Conservation (phyloP, 53 echinoderm and acorn worm species). For the Echinometra lucunter region DNA sequence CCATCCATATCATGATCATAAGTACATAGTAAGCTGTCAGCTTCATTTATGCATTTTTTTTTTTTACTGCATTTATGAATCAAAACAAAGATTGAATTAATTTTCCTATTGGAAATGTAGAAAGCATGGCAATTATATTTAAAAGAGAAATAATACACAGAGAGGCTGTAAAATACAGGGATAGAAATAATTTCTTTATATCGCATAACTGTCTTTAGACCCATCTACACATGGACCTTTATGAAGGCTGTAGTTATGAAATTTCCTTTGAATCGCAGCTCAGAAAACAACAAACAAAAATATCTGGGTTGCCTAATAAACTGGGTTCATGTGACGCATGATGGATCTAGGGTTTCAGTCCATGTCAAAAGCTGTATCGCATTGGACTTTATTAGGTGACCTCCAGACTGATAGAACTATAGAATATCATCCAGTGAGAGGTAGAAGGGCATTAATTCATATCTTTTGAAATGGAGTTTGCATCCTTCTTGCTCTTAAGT, state of each 20-base stretch:
- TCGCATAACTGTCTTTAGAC: not conserved
- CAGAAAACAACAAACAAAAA: not conserved
- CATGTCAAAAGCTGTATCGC: conserved; percentile 14
- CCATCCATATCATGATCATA: no score
- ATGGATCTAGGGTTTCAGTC: not conserved
- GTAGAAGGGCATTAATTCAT: not conserved
- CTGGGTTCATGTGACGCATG: not conserved
- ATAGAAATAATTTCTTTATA: not conserved
- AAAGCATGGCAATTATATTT: no score
- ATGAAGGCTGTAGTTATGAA: not conserved
- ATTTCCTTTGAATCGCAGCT: not conserved
- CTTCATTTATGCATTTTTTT: not conserved
- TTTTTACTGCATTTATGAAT: not conserved
- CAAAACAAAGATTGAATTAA: not conserved
- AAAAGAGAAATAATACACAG: not conserved
- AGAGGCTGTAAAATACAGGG: not conserved
- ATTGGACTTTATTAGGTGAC: conserved; percentile 19
- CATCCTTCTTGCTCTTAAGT: not conserved
- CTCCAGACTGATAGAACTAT: conserved; percentile 8
- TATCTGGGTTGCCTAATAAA: conserved; percentile 25
- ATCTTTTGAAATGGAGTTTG: not conserved
- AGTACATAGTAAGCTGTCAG: no score
- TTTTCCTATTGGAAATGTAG: no score
- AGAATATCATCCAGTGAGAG: not conserved
- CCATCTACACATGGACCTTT: not conserved